Conservation (phyloP, 1,140 invertebrate species). For the Drosophila neocordata region DNA sequence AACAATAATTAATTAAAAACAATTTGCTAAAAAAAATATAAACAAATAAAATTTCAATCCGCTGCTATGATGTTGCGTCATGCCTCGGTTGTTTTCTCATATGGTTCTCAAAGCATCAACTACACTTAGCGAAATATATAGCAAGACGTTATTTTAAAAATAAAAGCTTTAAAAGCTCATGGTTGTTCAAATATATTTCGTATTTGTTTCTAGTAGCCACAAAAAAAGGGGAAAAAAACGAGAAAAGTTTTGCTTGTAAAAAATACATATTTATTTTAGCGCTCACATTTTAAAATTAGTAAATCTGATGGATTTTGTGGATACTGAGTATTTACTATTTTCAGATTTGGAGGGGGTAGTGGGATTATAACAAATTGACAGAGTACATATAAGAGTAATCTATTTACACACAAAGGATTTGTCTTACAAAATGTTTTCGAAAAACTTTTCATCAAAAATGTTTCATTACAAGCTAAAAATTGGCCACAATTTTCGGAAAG, state of each 20-base stretch:
- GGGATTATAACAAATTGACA: slow-evolving; percentile 44
- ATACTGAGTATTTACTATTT: slow-evolving; percentile 47
- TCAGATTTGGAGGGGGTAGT: slow-evolving; percentile 11
- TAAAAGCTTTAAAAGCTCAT: not conserved
- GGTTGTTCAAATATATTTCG: not conserved
- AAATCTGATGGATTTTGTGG: slow-evolving; percentile 51
- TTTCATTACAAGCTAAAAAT: slow-evolving; percentile 57
- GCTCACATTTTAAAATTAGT: slow-evolving; percentile 70
- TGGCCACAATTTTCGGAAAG: slow-evolving; percentile 72
- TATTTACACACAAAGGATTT: slow-evolving; percentile 69
- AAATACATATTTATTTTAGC: slow-evolving; percentile 78
- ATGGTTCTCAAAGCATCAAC: not conserved
- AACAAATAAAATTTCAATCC: not conserved
- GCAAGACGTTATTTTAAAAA: not conserved
- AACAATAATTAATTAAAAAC: slow-evolving; percentile 2
- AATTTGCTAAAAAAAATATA: not conserved
- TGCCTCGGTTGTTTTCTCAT: not conserved
- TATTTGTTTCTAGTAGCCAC: too few relatives aligned
- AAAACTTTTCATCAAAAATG: slow-evolving; percentile 15
- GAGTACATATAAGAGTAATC: slow-evolving; percentile 50
- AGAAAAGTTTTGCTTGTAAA: slow-evolving; percentile 54
- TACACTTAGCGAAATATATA: not conserved
- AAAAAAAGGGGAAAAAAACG: not conserved
- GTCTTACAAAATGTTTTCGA: slow-evolving; percentile 17
- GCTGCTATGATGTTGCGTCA: not conserved